Base-by-base conservation (phyloP, 2,888 invertebrate genomes). In the Acleris cristana region DNA sequence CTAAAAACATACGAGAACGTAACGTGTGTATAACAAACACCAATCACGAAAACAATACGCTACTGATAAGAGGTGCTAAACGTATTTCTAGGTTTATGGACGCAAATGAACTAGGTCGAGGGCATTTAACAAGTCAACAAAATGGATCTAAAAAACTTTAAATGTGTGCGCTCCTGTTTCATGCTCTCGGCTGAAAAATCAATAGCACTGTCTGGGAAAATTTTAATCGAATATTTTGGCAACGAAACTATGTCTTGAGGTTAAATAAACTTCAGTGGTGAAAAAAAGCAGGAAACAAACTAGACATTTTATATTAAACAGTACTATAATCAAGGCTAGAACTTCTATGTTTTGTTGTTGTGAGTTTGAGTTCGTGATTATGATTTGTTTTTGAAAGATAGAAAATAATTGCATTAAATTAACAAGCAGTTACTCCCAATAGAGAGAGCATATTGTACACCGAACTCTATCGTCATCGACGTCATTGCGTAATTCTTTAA, bases 401-500 rank as follows among this genome's bases (percentile, higher is more conserved):
- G 3, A 40, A 12, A 14, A 40, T 12, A 40, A 40, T 40, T 40
- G 3, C 2, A 40, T 14, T 40, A 40, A 12, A 40, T 40, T 14
- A 40, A 40, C 0, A 40, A 40, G 3, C 40, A 40, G 10, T 19
- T 19, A 19, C 69, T 70, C 52, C 21, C 61, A 72, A 53, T 70
- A 68, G 67, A 45, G 51, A 34, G 44, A 48, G 21, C 14, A 44
- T 34, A 21, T 48, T 55, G 18, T 40, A 12, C 12, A 34, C 34
- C 34, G 34, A 34, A 34, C 34, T 34, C 34, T 10, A 34, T 40
- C 14, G 40, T 40, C 40, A 40, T 14, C 40, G 40, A 40, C 40
- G 40, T 14, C 19, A 57, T 71, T 71, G 69, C 69, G 70, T 73
- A 73, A 76, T 73, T 70, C 74, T 74, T 77, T 54, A 10, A 74